A percentile compares a stretch with the other conserved stretches of the same genome.
Evolutionary conservation across 2,888 invertebrate genomes (phyloP).

Genomic region (Drosophila mimetica): DNA sequence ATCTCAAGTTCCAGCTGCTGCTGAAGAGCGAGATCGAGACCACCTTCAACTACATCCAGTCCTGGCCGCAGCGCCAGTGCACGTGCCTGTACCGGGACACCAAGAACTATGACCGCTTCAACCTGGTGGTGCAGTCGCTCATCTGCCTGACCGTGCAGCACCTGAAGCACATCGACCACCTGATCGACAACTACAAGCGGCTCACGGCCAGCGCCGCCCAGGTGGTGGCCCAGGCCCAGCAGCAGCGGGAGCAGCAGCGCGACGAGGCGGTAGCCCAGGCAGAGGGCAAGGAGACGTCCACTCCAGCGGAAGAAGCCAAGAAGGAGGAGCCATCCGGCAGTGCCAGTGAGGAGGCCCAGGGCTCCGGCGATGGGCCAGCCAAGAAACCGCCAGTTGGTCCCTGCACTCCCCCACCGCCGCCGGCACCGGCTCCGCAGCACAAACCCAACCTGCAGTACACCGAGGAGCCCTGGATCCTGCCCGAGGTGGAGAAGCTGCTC

Average conservation of each 20-base stretch:
- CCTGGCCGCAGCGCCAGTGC: slow-evolving; percentile 97
- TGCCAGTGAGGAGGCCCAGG: slow-evolving; percentile 50
- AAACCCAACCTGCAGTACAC: slow-evolving; percentile 76
- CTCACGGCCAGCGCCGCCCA: slow-evolving; percentile 75
- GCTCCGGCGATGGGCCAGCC: slow-evolving; percentile 60
- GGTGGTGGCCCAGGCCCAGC: slow-evolving; percentile 60
- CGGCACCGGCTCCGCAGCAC: slow-evolving; percentile 19
- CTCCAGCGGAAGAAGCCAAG: slow-evolving; percentile 45
- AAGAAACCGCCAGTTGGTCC: slow-evolving; percentile 48
- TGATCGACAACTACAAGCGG: slow-evolving; percentile 85
- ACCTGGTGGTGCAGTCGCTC: slow-evolving; percentile 94
- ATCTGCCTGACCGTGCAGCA: slow-evolving; percentile 93
- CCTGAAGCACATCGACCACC: slow-evolving; percentile 89
- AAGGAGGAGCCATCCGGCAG: slow-evolving; percentile 25
- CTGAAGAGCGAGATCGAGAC: slow-evolving; percentile 92
- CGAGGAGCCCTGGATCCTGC: slow-evolving; percentile 88
- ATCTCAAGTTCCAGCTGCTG: slow-evolving; percentile 88
- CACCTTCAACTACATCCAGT: slow-evolving; percentile 92
- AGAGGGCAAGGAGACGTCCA: slow-evolving; percentile 52
- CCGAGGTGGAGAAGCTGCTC: slow-evolving; percentile 94
- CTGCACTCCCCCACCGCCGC: slow-evolving; percentile 40
- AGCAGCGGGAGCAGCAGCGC: slow-evolving; percentile 39
- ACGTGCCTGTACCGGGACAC: slow-evolving; percentile 97
- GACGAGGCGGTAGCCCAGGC: slow-evolving; percentile 37
- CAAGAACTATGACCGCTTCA: slow-evolving; percentile 96